A percentile compares a stretch with the other conserved stretches of the same genome.
Conservation (phyloP, 2,888 invertebrate genomes). For the Lepidonotus clava region DNA sequence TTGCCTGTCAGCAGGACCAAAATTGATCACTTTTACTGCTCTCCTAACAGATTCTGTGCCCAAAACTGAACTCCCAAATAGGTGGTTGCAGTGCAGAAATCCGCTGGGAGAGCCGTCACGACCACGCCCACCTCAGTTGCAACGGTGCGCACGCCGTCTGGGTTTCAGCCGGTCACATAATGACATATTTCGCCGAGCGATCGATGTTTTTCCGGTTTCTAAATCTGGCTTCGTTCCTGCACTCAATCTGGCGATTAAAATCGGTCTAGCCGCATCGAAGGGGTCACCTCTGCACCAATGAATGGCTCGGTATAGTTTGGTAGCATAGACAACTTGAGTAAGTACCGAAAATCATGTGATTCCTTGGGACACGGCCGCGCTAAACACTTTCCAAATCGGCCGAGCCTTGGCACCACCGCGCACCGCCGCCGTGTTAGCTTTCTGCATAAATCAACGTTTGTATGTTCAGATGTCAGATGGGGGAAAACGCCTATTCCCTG, state of each 20-base stretch:
- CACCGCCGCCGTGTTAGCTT: conserved; percentile 35
- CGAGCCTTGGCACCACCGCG: conserved; percentile 21
- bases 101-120: background rate
- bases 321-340: conserved; percentile 51
- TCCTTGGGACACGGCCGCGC: background rate
- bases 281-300: conserved; percentile 34
- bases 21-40: too few species aligned
- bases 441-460: conserved; percentile 53
- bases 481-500: conserved; percentile 14
- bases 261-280: background rate
- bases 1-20: too few species aligned
- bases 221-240: conserved; percentile 44
- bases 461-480: conserved; percentile 30
- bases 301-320: conserved; percentile 52
- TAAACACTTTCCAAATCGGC: conserved; percentile 36
- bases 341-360: conserved; percentile 44
- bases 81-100: background rate
- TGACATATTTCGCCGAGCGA: conserved; percentile 38
- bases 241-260: conserved; percentile 42
- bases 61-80: background rate
- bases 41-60: too few species aligned
- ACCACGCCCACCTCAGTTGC: conserved; percentile 44
- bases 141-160: conserved; percentile 21
- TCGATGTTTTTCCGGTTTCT: conserved; percentile 49
- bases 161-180: conserved; percentile 46